Evolutionary conservation across 35 echinoderm and acorn worm species (phyloP).

Genomic region (Chiridota heheva): DNA sequence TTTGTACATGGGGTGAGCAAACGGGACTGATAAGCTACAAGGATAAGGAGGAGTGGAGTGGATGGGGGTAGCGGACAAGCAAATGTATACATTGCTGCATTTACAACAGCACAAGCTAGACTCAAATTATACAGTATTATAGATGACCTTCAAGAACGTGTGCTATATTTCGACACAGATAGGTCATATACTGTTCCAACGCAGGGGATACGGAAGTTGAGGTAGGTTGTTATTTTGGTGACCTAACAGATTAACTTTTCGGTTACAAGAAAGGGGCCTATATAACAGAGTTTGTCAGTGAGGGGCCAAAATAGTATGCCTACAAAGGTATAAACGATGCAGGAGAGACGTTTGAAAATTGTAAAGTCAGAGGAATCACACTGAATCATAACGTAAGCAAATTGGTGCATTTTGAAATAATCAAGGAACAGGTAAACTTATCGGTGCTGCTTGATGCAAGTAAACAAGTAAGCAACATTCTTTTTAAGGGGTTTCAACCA

Average conservation of each 20-base stretch:
- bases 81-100: slow-evolving; percentile 32
- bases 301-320: slow-evolving; percentile 39
- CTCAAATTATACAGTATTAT: slow-evolving; percentile 14
- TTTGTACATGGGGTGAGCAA: too few relatives aligned
- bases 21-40: too few relatives aligned
- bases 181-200: slow-evolving; percentile 1
- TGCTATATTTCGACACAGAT: slow-evolving; percentile 42
- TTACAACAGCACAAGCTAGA: slow-evolving; percentile 24
- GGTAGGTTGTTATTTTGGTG: slow-evolving; percentile 33
- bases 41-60: too few relatives aligned
- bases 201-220: slow-evolving; percentile 17
- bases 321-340: slow-evolving; percentile 36
- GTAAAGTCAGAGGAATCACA: slow-evolving; percentile 34
- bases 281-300: slow-evolving; percentile 11
- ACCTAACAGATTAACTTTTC: slow-evolving; percentile 42
- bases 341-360: slow-evolving; percentile 15
- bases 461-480: too few relatives aligned
- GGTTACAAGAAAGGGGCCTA: slow-evolving; percentile 12
- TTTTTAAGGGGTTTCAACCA: too few relatives aligned
- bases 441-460: too few relatives aligned
- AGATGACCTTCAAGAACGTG: slow-evolving; percentile 7
- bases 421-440: too few relatives aligned
- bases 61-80: too few relatives aligned
- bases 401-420: slow-evolving; percentile 32
- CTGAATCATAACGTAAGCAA: slow-evolving; percentile 8